Evolutionary conservation across 2,888 invertebrate species (phyloP).

Genomic region (Dryocosmus kuriphilus): DNA sequence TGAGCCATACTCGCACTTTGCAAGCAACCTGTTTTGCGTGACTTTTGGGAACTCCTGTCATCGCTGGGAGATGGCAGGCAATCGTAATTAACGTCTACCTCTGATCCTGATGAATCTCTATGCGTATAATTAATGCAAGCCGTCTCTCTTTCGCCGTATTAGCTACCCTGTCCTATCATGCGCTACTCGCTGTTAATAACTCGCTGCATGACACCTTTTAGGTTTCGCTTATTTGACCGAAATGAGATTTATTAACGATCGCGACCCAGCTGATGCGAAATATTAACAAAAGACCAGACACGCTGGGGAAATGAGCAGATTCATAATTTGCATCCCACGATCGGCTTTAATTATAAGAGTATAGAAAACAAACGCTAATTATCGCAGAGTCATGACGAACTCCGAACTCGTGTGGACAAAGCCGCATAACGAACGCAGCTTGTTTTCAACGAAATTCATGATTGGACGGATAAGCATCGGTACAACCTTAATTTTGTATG

Average conservation of each 20-base stretch:
- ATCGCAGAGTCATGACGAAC: constrained; percentile 22
- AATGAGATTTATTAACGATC: constrained; percentile 71
- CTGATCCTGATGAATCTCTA: constrained; percentile 37
- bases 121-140: constrained; percentile 39
- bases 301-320: constrained; percentile 19
- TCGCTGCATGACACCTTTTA: constrained; percentile 63
- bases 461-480: constrained; percentile 25
- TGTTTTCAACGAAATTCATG: constrained; percentile 30
- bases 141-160: constrained; percentile 8
- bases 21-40: constrained; percentile 41
- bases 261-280: constrained; percentile 48
- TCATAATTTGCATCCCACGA: constrained; percentile 13
- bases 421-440: constrained; percentile 33
- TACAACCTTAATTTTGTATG: constrained; percentile 28
- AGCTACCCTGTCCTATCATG: constrained; percentile 15
- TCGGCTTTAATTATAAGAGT: constrained; percentile 35
- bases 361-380: constrained; percentile 32
- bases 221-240: constrained; percentile 65
- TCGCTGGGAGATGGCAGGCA: constrained; percentile 57
- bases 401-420: constrained; percentile 1
- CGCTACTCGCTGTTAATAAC: constrained; percentile 32
- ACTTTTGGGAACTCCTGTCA: constrained; percentile 62
- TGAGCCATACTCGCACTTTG: constrained; percentile 17
- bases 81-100: constrained; percentile 69
- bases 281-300: constrained; percentile 52